A percentile compares a stretch with the other conserved stretches of the same genome.
phyloP scores from a whole-genome alignment of 2,888 invertebrate species.

The Ichneumon xanthorius region DNA sequence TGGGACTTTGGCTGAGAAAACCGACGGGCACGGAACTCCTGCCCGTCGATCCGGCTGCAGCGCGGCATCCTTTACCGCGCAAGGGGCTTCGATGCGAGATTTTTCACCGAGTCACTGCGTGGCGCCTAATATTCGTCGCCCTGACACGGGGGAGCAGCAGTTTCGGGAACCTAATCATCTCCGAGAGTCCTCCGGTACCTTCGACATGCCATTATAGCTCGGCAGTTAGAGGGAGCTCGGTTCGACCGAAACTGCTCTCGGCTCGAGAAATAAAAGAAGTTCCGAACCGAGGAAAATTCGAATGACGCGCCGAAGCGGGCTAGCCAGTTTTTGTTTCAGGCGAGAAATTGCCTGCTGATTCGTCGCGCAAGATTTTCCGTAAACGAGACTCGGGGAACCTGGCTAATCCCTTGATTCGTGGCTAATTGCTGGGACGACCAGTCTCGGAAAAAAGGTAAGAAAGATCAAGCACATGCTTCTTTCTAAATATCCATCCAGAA shows the following conservation, averaged over 20 bases:
- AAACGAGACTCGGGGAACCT: constrained; percentile 59
- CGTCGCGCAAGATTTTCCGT: constrained; percentile 71
- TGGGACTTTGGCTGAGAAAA: constrained; percentile 42
- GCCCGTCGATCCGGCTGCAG: constrained; percentile 39
- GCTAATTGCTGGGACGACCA: constrained; percentile 2
- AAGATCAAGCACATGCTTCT: too few relatives aligned
- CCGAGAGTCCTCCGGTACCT: not conserved
- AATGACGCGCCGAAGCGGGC: constrained; percentile 70
- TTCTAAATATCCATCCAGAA: not conserved
- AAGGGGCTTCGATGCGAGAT: constrained; percentile 44
- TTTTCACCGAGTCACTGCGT: constrained; percentile 70
- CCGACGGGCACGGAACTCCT: constrained; percentile 1
- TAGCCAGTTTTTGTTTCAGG: constrained; percentile 37
- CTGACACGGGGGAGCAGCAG: not conserved
- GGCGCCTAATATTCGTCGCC: constrained; percentile 65
- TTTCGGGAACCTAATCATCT: constrained; percentile 42
- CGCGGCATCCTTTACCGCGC: constrained; percentile 58
- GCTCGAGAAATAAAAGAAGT: constrained; percentile 43
- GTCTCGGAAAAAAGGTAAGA: not conserved
- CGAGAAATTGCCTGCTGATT: constrained; percentile 57
- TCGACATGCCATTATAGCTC: constrained; percentile 59
- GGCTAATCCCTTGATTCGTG: constrained; percentile 33
- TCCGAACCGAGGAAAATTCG: constrained; percentile 74
- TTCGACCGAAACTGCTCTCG: constrained; percentile 66
- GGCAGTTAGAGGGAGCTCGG: constrained; percentile 57